A percentile compares a stretch with the other conserved stretches of the same genome.
These are phyloP conservation scores for Cyanoderma ruficeps DNA, from an alignment of 2,113 vertebrate species.

Conservation along the genomic window DNA sequence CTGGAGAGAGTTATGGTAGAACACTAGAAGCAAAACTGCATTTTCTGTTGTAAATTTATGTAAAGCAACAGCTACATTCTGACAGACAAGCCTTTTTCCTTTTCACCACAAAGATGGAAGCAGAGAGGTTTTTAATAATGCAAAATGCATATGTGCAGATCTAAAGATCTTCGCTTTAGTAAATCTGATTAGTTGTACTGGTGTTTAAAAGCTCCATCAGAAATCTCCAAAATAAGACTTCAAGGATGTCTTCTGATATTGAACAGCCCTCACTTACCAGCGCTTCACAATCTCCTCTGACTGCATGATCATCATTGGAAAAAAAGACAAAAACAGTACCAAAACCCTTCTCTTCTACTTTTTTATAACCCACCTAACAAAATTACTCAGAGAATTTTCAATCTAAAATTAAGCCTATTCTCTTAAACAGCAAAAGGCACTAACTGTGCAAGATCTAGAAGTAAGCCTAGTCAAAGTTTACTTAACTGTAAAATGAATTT, in stretches of 20 bases:
- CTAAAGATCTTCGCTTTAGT: background rate
- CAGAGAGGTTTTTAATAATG: constrained; percentile 38
- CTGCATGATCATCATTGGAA: constrained; percentile 8
- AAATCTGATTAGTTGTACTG: background rate
- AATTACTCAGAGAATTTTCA: background rate
- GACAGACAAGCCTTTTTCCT: background rate
- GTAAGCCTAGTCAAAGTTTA: background rate
- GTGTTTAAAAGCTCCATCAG: background rate
- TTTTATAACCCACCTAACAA: constrained; percentile 6
- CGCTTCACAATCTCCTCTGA: background rate
- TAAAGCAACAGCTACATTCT: background rate
- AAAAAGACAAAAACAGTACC: background rate
- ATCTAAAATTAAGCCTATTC: background rate
- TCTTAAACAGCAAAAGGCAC: background rate
- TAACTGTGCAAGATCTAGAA: background rate
- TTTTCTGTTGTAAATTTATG: constrained; percentile 14
- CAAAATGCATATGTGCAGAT: background rate
- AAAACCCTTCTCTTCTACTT: background rate
- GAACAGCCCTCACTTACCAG: constrained; percentile 11
- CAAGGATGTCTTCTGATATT: background rate
- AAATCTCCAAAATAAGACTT: background rate
- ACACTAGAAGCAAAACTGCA: background rate
- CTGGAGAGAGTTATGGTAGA: background rate
- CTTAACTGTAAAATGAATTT: background rate
- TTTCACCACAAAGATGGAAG: background rate